These are phyloP conservation scores for Equus przewalskii DNA, from an alignment of 2,113 vertebrate species.

Conservation along the genomic window DNA sequence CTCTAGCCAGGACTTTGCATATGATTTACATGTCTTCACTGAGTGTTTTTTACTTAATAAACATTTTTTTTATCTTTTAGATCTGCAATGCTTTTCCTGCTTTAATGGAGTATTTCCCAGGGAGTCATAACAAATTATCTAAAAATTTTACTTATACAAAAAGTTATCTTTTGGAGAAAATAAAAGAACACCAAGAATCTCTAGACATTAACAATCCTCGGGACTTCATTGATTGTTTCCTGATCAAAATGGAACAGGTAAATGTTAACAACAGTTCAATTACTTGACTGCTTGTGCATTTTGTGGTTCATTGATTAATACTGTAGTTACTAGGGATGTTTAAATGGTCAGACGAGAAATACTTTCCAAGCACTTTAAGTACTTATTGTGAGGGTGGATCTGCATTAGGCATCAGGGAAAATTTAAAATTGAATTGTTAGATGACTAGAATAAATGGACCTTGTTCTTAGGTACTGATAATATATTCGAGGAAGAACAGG, in stretches of 20 bases:
- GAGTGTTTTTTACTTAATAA: background rate
- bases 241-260: slow-evolving; percentile 88
- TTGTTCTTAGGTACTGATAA: background rate
- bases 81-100: slow-evolving; percentile 89
- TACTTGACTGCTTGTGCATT: slow-evolving; percentile 71
- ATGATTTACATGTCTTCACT: background rate
- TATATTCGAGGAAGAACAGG: background rate
- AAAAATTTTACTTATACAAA: slow-evolving; percentile 51
- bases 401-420: background rate
- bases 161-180: slow-evolving; percentile 81
- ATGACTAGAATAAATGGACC: background rate
- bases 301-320: slow-evolving; percentile 52
- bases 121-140: slow-evolving; percentile 79
- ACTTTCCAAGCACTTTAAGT: background rate
- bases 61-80: slow-evolving; percentile 72
- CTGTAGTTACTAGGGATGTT: background rate
- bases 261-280: background rate
- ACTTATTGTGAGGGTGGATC: background rate
- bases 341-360: background rate
- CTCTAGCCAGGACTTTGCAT: background rate
- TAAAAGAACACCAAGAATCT: slow-evolving; percentile 86
- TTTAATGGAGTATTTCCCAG: slow-evolving; percentile 87
- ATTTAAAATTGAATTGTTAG: background rate
- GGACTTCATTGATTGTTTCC: slow-evolving; percentile 91
- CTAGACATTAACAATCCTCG: slow-evolving; percentile 85